A percentile compares a stretch with the other conserved stretches of the same genome.
Evolutionary conservation across 2,888 invertebrate species (phyloP).

Genomic region (Leptopilina syphax): DNA sequence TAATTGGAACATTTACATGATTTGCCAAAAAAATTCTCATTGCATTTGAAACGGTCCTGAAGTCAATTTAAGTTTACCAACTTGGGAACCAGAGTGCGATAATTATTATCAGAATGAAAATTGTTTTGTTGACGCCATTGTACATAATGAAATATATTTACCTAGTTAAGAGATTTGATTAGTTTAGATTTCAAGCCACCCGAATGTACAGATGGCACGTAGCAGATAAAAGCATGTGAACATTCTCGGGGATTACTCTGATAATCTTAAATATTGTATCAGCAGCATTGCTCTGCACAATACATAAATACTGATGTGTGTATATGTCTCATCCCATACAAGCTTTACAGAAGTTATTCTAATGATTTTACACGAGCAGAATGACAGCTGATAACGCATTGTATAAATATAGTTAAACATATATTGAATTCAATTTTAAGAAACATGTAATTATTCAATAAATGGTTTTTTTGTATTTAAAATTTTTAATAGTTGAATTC

Average conservation of each 20-base stretch:
- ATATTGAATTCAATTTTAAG: too few species aligned
- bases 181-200: slow-evolving; percentile 28
- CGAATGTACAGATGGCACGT: slow-evolving; percentile 32
- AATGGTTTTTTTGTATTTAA: too few species aligned
- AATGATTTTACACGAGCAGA: too few species aligned
- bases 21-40: too few species aligned
- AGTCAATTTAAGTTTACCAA: slow-evolving; percentile 25
- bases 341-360: slow-evolving; percentile 1
- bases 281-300: not conserved
- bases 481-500: too few species aligned
- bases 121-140: slow-evolving; percentile 13
- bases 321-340: not conserved
- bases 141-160: not conserved
- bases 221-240: slow-evolving; percentile 35
- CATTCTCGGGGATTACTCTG: slow-evolving; percentile 11
- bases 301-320: not conserved
- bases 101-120: not conserved
- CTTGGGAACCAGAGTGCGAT: not conserved
- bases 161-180: slow-evolving; percentile 7
- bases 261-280: slow-evolving; percentile 31
- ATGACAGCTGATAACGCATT: too few species aligned
- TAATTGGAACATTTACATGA: too few species aligned
- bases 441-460: too few species aligned
- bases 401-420: too few species aligned
- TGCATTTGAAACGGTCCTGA: too few species aligned